These are phyloP conservation scores for Elmis aenea DNA, from an alignment of 2,888 invertebrate species.

Conservation along the genomic window DNA sequence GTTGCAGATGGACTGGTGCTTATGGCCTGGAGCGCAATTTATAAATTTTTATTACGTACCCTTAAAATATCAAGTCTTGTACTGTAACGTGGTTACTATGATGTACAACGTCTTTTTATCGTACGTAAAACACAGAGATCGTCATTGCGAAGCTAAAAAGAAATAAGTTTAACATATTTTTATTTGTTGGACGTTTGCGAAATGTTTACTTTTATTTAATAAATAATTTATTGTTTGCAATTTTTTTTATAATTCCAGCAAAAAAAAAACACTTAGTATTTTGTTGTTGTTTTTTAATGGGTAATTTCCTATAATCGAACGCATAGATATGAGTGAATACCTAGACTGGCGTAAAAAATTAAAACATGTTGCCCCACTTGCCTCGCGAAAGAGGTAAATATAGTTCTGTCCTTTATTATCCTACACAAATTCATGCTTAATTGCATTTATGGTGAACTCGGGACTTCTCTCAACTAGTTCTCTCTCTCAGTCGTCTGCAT, in stretches of 20 bases:
- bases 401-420: background rate
- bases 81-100: constrained; percentile 80
- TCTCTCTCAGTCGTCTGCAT: constrained; percentile 14
- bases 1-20: constrained; percentile 77
- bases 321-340: constrained; percentile 53
- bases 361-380: constrained; percentile 11
- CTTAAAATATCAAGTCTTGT: constrained; percentile 77
- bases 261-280: too few relatives aligned
- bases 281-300: too few relatives aligned
- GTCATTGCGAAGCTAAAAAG: too few relatives aligned
- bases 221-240: too few relatives aligned
- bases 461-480: constrained; percentile 8
- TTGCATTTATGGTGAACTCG: background rate
- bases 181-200: too few relatives aligned
- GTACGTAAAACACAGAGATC: constrained; percentile 70
- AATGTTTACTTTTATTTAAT: too few relatives aligned
- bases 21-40: constrained; percentile 90
- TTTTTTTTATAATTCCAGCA: too few relatives aligned
- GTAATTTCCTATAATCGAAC: too few relatives aligned
- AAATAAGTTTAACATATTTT: too few relatives aligned
- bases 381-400: constrained; percentile 2
- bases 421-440: background rate
- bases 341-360: constrained; percentile 2
- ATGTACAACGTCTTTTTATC: constrained; percentile 85
- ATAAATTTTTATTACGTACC: constrained; percentile 84